Base-by-base conservation (phyloP, 2,113 vertebrate genomes). In the Mesembrinibis cayennensis region DNA sequence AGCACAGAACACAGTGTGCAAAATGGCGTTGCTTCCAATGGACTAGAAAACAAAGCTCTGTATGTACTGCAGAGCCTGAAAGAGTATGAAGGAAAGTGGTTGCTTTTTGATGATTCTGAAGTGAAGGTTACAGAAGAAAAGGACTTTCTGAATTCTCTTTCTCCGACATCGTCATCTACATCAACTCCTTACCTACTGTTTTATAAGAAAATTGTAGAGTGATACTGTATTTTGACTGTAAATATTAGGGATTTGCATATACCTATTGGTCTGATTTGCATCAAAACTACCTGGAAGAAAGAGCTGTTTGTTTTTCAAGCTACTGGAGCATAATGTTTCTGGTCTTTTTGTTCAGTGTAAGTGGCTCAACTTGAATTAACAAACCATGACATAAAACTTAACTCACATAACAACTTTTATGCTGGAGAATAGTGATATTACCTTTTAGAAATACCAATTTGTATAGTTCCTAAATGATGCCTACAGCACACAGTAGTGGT, bases 131-230 rank as follows among this genome's bases (percentile, higher is more conserved):
- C 98, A 19, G 99, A 99, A 89, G 99, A 99, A 97, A 98, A 99
- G 62, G 99, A 99, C 83, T 99, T 99, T 69, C 94, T 99, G 87
- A 98, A 97, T 95, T 98, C 99, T 45, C 99, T 99, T 85, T 99
- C 99, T 55, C 99, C 99, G 0, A 98, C 98, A 13, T 99, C 98
- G 0, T 98, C 98, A 22, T 99, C 99, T 29, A 99, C 99, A 4
- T 99, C 99, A 26, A 99, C 99, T 44, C 99, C 99, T 21, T 99
- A 99, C 96, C 98, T 99, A 87, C 98, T 99, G 62, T 99, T 99
- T 98, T 99, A 99, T 98, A 99, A 98, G 93, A 98, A 98, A 95
- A 98, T 98, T 97, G 95, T 97, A 97, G 97, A 98, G 93, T 97
- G 93, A 98, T 82, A 34, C 91, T 94, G 65, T 95, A 94, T 92